Evolutionary conservation across 1,140 invertebrate genomes (phyloP).

Genomic region (Dufourea novaeangliae): DNA sequence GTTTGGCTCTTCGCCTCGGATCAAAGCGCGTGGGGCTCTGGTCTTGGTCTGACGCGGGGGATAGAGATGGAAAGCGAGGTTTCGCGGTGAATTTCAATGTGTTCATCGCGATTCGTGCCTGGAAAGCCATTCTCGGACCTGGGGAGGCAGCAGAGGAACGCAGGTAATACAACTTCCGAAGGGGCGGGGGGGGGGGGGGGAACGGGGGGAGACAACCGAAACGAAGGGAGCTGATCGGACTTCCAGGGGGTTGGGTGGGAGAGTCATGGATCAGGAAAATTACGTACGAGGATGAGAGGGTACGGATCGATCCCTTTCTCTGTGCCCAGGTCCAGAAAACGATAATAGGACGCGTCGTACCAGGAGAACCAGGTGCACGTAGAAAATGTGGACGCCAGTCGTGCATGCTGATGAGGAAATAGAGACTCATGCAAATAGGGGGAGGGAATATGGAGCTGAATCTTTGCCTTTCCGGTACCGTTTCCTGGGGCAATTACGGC

Average conservation of each 20-base stretch:
- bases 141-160: neutral
- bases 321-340: neutral
- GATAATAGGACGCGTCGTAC: neutral
- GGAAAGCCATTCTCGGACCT: slow-evolving; percentile 71
- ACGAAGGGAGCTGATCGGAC: neutral
- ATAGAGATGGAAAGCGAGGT: slow-evolving; percentile 81
- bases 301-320: neutral
- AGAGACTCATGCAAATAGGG: slow-evolving; percentile 35
- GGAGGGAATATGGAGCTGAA: neutral
- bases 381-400: slow-evolving; percentile 3
- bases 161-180: neutral
- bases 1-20: slow-evolving; percentile 54
- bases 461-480: slow-evolving; percentile 18
- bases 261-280: neutral
- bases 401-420: slow-evolving; percentile 39
- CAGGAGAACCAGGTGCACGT: slow-evolving; percentile 16
- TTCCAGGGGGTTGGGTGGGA: neutral
- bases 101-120: slow-evolving; percentile 72
- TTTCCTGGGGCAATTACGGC: slow-evolving; percentile 7
- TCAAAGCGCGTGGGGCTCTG: slow-evolving; percentile 63
- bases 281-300: neutral
- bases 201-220: neutral
- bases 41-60: slow-evolving; percentile 65
- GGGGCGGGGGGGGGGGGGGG: neutral
- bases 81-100: slow-evolving; percentile 80